Conservation (phyloP, 2,888 invertebrate species). For the Neoascia interrupta region DNA sequence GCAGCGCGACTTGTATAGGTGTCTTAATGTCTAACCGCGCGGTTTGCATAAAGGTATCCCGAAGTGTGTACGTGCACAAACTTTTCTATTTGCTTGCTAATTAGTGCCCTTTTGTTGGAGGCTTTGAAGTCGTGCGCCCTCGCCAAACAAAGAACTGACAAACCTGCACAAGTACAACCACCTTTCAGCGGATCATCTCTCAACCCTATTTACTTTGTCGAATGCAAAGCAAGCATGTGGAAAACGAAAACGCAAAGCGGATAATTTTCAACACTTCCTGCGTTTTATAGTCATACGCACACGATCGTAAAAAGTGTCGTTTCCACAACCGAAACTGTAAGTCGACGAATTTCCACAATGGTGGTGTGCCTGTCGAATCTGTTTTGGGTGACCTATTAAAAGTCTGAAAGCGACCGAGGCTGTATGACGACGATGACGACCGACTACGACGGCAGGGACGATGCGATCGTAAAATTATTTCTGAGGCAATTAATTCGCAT, state of each 20-base stretch:
- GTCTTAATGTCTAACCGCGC: slow-evolving; percentile 47
- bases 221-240: not conserved
- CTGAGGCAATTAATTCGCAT: slow-evolving; percentile 66
- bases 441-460: not conserved
- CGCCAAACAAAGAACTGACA: slow-evolving; percentile 48
- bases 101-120: slow-evolving; percentile 28
- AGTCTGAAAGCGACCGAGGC: not conserved
- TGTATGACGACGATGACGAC: not conserved
- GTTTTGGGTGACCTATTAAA: slow-evolving; percentile 48
- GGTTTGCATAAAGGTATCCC: slow-evolving; percentile 12
- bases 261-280: slow-evolving; percentile 54
- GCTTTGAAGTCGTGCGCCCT: slow-evolving; percentile 43
- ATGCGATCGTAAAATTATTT: slow-evolving; percentile 63
- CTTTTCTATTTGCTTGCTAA: slow-evolving; percentile 33
- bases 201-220: not conserved
- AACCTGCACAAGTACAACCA: not conserved
- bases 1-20: slow-evolving; percentile 49
- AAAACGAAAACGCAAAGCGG: slow-evolving; percentile 10
- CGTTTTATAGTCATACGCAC: slow-evolving; percentile 44
- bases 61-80: slow-evolving; percentile 24
- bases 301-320: slow-evolving; percentile 61
- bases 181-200: no score
- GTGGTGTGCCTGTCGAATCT: slow-evolving; percentile 37
- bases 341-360: slow-evolving; percentile 18
- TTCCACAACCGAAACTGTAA: slow-evolving; percentile 32